Conservation (phyloP, 2,888 invertebrate genomes). For the Stenodema calcarata region DNA sequence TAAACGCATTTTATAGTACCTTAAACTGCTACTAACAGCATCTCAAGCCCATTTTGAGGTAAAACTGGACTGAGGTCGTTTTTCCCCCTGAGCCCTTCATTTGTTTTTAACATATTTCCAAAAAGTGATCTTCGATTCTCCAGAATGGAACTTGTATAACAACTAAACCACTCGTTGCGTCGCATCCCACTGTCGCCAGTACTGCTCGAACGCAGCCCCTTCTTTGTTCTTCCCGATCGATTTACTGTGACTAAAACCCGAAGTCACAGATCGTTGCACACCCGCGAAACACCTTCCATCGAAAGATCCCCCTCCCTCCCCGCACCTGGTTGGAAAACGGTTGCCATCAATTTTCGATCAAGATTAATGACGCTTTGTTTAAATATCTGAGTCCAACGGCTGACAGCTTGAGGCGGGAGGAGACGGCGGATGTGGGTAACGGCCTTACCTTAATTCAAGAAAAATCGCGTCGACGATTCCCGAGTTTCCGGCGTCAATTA, state of each 20-base stretch:
- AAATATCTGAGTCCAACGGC: slow-evolving; percentile 37
- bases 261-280: slow-evolving; percentile 50
- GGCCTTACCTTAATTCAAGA: not conserved
- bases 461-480: not conserved
- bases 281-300: slow-evolving; percentile 22
- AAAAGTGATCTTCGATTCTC: not conserved
- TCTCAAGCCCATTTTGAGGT: too few species aligned
- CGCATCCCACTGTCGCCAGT: not conserved
- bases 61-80: too few species aligned
- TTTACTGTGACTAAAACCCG: slow-evolving; percentile 50
- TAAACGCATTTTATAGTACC: too few species aligned
- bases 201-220: not conserved
- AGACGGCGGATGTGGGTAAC: not conserved
- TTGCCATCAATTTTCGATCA: slow-evolving; percentile 27
- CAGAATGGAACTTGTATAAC: not conserved
- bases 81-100: not conserved
- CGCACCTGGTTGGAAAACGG: not conserved
- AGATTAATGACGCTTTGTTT: slow-evolving; percentile 47
- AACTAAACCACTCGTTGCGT: not conserved
- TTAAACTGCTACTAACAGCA: too few species aligned
- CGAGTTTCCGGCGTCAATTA: not conserved
- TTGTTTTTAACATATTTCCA: not conserved
- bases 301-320: not conserved
- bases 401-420: not conserved
- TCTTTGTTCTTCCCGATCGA: slow-evolving; percentile 43